Evolutionary conservation across 2,888 invertebrate species (phyloP), one percentile per base, ranked within the genome.

Genomic region (Malthinus flaveolus): DNA sequence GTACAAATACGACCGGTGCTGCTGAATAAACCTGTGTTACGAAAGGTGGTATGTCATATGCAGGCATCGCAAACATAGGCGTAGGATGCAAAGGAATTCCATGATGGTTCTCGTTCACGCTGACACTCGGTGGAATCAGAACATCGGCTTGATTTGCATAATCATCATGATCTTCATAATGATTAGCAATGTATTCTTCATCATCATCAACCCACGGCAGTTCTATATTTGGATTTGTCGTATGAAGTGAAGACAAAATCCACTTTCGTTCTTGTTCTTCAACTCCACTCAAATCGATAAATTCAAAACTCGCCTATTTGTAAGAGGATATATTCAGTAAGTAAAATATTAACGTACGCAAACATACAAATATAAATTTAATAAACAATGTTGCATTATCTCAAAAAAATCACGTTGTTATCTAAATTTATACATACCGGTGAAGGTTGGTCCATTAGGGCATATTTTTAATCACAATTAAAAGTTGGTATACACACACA

Each of bases 211-310:
- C 61, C 80, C 79, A 79, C 32, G 79, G 79, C 36, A 79, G 70
- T 59, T 77, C 69, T 32, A 77, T 73, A 70, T 75, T 77, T 70
- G 77, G 68, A 75, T 78, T 70, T 68, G 72, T 78, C 72, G 82
- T 82, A 47, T 71, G 71, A 67, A 88, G 80, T 63, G 86, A 85
- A 66, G 83, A 81, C 75, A 85, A 81, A 68, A 88, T 82, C 74
- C 83, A 83, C 75, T 81, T 82, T 71, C 84, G 81, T 76, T 89
- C 89, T 72, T 83, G 83, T 78, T 86, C 87, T 79, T 86, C 87
- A 76, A 88, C 84, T 80, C 85, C 87, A 77, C 84, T 85, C 73
- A 88, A 83, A 83, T 89, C 88, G 80, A 90, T 83, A 82, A 89
- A 90, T 81, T 88, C 85, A 81, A 75, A 71, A 48, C 36, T 50